Conservation (phyloP, 2,113 vertebrate genomes). For the Ptyas mucosa region DNA sequence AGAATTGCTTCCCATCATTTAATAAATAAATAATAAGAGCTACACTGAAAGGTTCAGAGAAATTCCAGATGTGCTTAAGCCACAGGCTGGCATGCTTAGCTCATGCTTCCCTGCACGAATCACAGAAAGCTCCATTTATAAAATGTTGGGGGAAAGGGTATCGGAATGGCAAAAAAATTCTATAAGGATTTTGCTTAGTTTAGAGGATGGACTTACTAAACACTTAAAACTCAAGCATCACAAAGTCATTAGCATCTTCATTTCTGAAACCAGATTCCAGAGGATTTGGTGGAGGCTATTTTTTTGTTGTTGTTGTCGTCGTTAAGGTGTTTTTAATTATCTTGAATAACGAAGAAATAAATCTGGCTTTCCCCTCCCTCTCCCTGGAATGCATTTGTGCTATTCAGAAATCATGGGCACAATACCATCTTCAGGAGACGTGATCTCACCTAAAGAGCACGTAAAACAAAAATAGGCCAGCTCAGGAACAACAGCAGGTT, state of each 20-base stretch:
- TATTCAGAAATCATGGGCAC: fast-evolving
- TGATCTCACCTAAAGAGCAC: not conserved
- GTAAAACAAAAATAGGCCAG: not conserved
- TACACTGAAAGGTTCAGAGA: not conserved
- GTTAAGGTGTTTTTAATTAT: not conserved
- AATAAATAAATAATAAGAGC: no score
- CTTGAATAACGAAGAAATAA: not conserved
- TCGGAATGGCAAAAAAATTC: not conserved
- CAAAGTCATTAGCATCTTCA: not conserved
- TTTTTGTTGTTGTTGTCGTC: not conserved
- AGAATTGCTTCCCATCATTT: not conserved
- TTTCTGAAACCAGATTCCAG: not conserved
- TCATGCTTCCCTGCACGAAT: no score
- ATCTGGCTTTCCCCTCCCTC: no score
- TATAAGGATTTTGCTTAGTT: not conserved
- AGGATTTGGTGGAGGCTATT: not conserved
- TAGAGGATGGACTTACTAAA: not conserved
- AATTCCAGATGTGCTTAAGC: not conserved
- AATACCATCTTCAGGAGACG: not conserved
- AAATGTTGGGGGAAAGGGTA: no score
- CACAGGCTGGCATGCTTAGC: not conserved
- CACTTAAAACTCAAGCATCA: not conserved
- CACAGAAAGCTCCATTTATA: not conserved
- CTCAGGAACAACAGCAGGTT: slow-evolving; percentile 16
- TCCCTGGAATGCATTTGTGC: not conserved